Evolutionary conservation across 2,888 invertebrate species (phyloP), one percentile per base, ranked within the genome.

Genomic region (Dermolepida albohirtum): DNA sequence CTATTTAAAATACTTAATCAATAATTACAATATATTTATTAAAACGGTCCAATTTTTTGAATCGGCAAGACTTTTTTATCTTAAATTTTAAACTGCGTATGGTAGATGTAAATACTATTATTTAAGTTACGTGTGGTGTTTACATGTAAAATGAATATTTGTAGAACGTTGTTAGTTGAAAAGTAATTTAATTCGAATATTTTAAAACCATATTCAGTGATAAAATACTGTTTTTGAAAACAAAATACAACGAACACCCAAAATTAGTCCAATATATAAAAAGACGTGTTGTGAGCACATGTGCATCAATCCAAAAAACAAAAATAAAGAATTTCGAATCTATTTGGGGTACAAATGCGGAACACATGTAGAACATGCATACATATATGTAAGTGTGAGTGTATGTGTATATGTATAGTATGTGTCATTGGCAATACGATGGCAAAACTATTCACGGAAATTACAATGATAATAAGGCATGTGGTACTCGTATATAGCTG

Each of bases 311-410:
- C 16, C 12, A 47, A 59, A 59, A 41, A 57, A 7, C 29, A 44
- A 59, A 59, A 59, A 59, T 44, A 59, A 59, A 59, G 59, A 59
- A 59, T 59, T 44, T 17, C 29, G 44, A 59, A 59, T 59, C 59
- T 59, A 59, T 59, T 59, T 59, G 59, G 59, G 59, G 29, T 59
- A 59, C 59, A 59, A 59, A 59, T 59, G 59, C 59, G 59, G 59
- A 59, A 59, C 59, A 59, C 59, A 59, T 59, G 59, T 59, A 44
- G n/a, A 29, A 44, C 44, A 44, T 59, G 34, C 34, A 34, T 34
- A 10, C 34, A 34, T 34, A n/a, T 4, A 57, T 22, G 41, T 34
- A 54, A 39, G 40, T 14, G 11, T 54, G 40, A 16, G 41, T 55
- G 39, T n/a, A 41, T 22, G 16, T 17, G 10, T 40, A 7, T 54